Percentiles rank a stretch among this genome's conserved stretches.
These are phyloP conservation scores for Eidolon dupreanum DNA, from an alignment of 2,797 vertebrate species.

Conservation along the genomic window DNA sequence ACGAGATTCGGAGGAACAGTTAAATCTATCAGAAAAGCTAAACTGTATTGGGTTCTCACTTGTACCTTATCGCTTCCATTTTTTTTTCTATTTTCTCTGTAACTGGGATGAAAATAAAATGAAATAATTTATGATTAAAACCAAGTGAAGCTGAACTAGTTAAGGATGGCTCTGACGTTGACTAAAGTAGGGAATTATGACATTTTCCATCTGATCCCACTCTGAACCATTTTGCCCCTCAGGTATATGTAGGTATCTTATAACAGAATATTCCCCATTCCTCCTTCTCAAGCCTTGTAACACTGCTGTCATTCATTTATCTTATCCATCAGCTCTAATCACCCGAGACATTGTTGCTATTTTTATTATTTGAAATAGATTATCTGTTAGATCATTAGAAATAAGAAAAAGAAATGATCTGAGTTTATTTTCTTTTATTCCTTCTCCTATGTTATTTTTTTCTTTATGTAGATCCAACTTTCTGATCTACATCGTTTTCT, in stretches of 20 bases:
- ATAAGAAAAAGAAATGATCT: background rate
- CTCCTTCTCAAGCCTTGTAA: background rate
- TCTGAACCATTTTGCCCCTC: background rate
- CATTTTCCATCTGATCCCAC: background rate
- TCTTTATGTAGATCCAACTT: background rate
- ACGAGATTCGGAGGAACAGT: background rate
- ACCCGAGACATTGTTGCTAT: background rate
- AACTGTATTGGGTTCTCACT: background rate
- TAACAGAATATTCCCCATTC: background rate
- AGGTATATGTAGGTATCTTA: background rate
- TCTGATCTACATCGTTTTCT: slow-evolving; percentile 1
- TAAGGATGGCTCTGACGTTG: background rate
- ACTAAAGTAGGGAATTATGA: background rate
- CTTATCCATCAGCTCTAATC: background rate
- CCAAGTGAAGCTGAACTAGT: background rate
- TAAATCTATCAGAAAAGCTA: slow-evolving; percentile 32
- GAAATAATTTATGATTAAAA: background rate
- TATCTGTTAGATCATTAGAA: background rate
- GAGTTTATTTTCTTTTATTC: background rate
- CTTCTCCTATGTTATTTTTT: background rate
- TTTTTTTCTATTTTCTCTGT: background rate
- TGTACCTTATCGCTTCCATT: background rate
- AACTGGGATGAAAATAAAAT: background rate
- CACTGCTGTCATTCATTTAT: background rate
- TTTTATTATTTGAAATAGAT: background rate